These are phyloP conservation scores for Nemoura dubitans DNA, from an alignment of 2,888 invertebrate species.

Conservation along the genomic window DNA sequence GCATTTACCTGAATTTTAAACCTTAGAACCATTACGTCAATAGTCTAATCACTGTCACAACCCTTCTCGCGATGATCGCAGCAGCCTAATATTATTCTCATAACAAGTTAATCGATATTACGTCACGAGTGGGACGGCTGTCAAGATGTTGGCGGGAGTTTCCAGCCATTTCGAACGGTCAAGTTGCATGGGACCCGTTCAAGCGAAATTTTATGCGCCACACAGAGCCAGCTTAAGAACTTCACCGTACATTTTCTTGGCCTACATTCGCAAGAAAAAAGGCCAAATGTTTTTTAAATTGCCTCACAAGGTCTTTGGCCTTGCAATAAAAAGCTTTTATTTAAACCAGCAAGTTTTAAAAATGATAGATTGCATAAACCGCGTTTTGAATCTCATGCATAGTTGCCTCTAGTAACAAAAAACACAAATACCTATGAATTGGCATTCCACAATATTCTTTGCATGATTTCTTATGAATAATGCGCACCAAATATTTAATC, in stretches of 20 bases:
- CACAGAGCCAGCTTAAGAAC: neutral
- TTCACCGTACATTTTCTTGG: neutral
- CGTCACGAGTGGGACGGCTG: neutral
- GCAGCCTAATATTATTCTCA: neutral
- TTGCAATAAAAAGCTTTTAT: too few species aligned
- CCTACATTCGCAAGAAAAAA: neutral
- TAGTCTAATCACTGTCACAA: neutral
- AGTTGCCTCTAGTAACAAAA: neutral
- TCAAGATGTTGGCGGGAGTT: neutral
- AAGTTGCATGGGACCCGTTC: neutral
- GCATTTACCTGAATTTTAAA: slow-evolving; percentile 3
- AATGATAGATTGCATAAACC: neutral
- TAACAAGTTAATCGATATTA: neutral
- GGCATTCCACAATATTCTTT: neutral
- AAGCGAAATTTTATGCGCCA: neutral
- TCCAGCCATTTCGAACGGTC: neutral
- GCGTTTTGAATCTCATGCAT: neutral
- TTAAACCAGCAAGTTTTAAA: neutral
- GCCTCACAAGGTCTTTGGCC: too few species aligned
- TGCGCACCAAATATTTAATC: neutral
- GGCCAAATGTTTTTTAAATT: too few species aligned
- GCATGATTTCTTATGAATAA: neutral
- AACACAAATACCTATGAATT: neutral
- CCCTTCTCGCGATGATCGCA: neutral
- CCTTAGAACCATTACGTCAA: slow-evolving; percentile 14